Evolutionary conservation across 2,888 invertebrate species (phyloP), one percentile per base, ranked within the genome.

Genomic region (Tetheella fluctuosa): DNA sequence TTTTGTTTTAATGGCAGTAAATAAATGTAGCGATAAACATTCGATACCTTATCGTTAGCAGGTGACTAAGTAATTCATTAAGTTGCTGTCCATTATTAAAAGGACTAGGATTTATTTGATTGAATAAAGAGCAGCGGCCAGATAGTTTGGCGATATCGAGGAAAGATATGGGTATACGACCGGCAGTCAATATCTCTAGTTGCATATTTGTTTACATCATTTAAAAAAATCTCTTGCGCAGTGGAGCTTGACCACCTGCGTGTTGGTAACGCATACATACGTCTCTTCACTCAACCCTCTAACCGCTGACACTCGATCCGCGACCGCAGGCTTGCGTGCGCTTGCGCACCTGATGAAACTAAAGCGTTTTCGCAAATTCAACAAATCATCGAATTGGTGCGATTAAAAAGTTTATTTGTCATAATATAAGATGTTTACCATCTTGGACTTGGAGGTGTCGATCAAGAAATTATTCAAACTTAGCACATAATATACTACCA

Each of bases 241-340:
- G n/a, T n/a, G n/a, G n/a, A n/a, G n/a, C n/a, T n/a, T n/a, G n/a
- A 42, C 42, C 42, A 42, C 42, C 42, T 42, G 42, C 42, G 17
- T 17, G 17, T 17, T 17, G 42, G 42, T 42, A 42, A 42, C 42
- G 17, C 17, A 34, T n/a, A n/a, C n/a, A 42, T 17, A 42, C 42
- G 17, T 17, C n/a, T 20, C 48, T n/a, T 20, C 48, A 20, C 48
- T 39, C 39, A 39, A 39, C n/a, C 39, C 39, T 39, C 48, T 48
- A 48, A 48, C 48, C 48, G 20, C 48, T n/a, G 48, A 20, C 48
- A 48, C 20, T 7, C 10, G 48, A 48, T 48, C 20, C 10, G 48
- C 48, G 48, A 17, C 48, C 48, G 20, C 48, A 20, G 13, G 34
- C 34, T 34, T 13, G 20, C 10, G 20, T 20, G 48, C 20, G 48